These are phyloP conservation scores for Alfaro cultratus DNA, from an alignment of 2,797 vertebrate species.

Conservation along the genomic window DNA sequence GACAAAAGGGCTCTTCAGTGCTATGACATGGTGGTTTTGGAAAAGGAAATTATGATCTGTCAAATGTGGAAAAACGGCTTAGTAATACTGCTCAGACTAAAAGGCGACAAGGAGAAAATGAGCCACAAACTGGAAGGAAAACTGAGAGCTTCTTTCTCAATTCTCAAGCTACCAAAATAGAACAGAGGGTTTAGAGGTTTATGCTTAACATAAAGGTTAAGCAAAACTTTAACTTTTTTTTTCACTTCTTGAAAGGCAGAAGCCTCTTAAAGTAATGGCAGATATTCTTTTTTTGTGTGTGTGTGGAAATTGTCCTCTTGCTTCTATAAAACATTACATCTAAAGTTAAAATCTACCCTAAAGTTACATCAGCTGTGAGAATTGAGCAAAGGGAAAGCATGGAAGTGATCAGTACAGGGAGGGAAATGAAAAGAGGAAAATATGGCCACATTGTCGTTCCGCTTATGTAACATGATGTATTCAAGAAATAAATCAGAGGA, in stretches of 20 bases:
- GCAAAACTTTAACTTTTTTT: conserved; percentile 3
- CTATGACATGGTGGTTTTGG: conserved; percentile 56
- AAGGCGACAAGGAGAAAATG: conserved; percentile 52
- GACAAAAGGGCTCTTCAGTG: conserved; percentile 70
- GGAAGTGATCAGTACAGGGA: conserved; percentile 27
- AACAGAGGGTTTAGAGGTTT: conserved; percentile 23
- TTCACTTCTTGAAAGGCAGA: not conserved
- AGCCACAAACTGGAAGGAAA: conserved; percentile 43
- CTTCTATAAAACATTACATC: not conserved
- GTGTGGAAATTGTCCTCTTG: not conserved
- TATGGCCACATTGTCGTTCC: conserved; percentile 13
- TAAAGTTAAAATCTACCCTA: not conserved
- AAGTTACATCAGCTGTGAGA: conserved; percentile 1
- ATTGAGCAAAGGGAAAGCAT: conserved; percentile 27
- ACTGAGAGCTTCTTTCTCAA: conserved; percentile 31
- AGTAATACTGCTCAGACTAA: conserved; percentile 36
- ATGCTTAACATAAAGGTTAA: conserved; percentile 13
- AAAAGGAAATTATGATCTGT: conserved; percentile 66
- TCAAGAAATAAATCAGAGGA: conserved; percentile 27
- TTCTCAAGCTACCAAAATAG: conserved; percentile 30
- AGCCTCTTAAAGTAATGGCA: not conserved
- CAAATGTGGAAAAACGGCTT: conserved; percentile 52
- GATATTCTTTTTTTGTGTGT: not conserved
- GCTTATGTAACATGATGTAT: conserved; percentile 38
- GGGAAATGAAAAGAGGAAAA: conserved; percentile 32